Evolutionary conservation across 2,113 vertebrate genomes (phyloP).

Genomic region (Amphiprion ocellaris): DNA sequence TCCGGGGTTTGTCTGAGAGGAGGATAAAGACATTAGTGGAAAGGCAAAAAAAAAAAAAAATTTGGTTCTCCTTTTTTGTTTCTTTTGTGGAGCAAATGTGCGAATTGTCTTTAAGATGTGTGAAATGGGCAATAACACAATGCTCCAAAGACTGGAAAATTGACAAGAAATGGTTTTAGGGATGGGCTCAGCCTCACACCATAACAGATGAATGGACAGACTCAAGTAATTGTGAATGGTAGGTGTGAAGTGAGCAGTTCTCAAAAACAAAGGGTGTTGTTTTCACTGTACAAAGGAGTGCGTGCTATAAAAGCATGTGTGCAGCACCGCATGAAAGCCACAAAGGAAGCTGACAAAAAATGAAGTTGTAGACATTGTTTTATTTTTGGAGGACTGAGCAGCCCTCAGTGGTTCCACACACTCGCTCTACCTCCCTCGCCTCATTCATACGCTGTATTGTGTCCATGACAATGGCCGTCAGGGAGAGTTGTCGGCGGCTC

Average conservation of each 20-base stretch:
- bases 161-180: conserved; percentile 8
- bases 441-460: conserved; percentile 40
- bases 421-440: neutral
- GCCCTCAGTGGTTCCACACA: neutral
- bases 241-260: conserved; percentile 51
- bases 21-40: conserved; percentile 46
- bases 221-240: conserved; percentile 41
- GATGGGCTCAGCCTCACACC: neutral
- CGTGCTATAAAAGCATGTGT: neutral
- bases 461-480: conserved; percentile 23
- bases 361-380: conserved; percentile 1
- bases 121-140: conserved; percentile 26
- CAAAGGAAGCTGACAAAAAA: conserved; percentile 16
- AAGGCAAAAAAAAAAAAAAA: conserved; percentile 12
- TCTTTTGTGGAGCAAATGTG: conserved; percentile 3
- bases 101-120: conserved; percentile 25
- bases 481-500: conserved; percentile 44
- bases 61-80: neutral
- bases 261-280: conserved; percentile 32
- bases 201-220: conserved; percentile 35
- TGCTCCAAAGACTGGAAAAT: conserved; percentile 33
- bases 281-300: conserved; percentile 16
- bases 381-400: conserved; percentile 5
- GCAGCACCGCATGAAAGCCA: conserved; percentile 14
- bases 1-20: conserved; percentile 37